Base-by-base conservation (phyloP, 2,797 vertebrate species). In the Cyclura pinguis region DNA sequence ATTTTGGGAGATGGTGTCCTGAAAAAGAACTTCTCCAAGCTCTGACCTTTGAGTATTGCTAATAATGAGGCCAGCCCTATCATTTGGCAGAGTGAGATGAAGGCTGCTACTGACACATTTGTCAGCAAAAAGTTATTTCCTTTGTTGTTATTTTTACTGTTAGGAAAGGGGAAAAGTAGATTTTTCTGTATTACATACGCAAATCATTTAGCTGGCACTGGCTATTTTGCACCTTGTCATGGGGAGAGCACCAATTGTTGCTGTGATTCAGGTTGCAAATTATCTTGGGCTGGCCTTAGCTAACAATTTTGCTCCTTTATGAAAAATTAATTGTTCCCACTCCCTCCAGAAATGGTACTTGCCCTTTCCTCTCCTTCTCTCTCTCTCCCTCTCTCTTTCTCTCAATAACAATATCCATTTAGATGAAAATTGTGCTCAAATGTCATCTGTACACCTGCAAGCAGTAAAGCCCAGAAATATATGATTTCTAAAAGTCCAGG, bases 371-470 rank as follows among this genome's bases (percentile, higher is more conserved):
- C 59, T 59, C 59, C 3, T 42, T 42, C 52, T 55, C 52, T 12
- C 55, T 2, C 13, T 2, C 57, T 0, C 57, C 3, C 57, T 16
- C 18, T 3, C 18, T 22, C 59, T 6, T 18, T 6, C 50, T 52
- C 6, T 52, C 32, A 47, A 74, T 83, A 47, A 62, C 4, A 42
- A 27, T n/a, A 50, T 27, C 32, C 16, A 14, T 80, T 80, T 69
- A 47, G n/a, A 85, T 85, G 35, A 78, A 64, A 62, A 52, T 72
- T 92, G 13, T 84, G 16, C 72, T 91, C 92, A 50, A 62, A 80
- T 0, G 57, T n/a, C 83, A 12, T 52, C 62, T 62, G 2, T n/a
- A 38, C 29, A 90, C 86, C 50, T 88, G 52, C n/a, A 80, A 69
- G 42, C 20, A 80, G 32, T 42, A 50, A 57, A 87, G 57, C 73